phyloP scores from a whole-genome alignment of 2,888 invertebrate species.

The Blera fallax region DNA sequence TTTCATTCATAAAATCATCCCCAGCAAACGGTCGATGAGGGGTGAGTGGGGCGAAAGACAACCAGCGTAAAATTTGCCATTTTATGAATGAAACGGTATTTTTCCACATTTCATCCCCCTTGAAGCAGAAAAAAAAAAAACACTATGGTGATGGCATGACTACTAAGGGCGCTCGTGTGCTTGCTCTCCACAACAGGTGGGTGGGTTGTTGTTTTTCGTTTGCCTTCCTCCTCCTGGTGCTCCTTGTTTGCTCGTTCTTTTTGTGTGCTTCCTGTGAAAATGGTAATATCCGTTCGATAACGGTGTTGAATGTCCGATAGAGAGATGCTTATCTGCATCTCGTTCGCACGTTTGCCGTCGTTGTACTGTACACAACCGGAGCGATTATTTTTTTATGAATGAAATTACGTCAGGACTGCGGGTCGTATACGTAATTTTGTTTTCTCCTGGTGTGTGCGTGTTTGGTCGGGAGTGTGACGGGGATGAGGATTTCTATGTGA shows the following conservation, averaged over 20 bases:
- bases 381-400: constrained; percentile 48
- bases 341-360: not conserved
- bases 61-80: constrained; percentile 58
- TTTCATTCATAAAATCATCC: constrained; percentile 35
- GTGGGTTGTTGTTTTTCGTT: constrained; percentile 3
- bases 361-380: not conserved
- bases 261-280: constrained; percentile 29
- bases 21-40: not conserved
- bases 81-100: constrained; percentile 62
- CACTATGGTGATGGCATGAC: constrained; percentile 1
- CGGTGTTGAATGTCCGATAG: not conserved
- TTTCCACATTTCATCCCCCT: not conserved
- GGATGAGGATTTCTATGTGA: not conserved
- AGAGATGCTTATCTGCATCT: constrained; percentile 13
- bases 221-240: not conserved
- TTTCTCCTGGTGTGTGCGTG: not conserved
- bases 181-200: constrained; percentile 55
- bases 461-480: not conserved
- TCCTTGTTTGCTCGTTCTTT: not conserved
- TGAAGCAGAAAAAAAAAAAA: not conserved
- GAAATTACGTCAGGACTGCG: constrained; percentile 57
- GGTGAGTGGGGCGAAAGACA: not conserved
- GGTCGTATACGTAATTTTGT: constrained; percentile 41
- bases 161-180: constrained; percentile 8
- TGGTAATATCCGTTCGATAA: not conserved